A percentile compares a stretch with the other conserved stretches of the same genome.
These are phyloP conservation scores for Calliopsis andreniformis DNA, from an alignment of 1,140 invertebrate genomes.

Conservation along the genomic window DNA sequence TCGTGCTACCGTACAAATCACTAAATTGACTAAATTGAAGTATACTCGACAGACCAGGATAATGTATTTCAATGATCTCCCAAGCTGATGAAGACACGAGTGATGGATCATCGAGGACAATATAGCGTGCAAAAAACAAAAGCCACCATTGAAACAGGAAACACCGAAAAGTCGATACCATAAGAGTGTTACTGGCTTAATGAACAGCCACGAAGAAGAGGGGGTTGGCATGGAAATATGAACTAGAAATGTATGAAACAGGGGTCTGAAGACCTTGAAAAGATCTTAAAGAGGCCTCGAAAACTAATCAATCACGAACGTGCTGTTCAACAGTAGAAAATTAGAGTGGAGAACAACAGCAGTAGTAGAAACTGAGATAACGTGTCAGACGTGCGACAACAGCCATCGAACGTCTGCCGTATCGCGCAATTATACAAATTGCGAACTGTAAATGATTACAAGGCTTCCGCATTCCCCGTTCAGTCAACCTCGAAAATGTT, in stretches of 20 bases:
- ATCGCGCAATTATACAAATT: conserved; percentile 47
- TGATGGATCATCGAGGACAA: background rate
- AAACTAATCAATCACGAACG: conserved; percentile 50
- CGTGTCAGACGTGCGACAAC: background rate
- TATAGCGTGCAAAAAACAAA: background rate
- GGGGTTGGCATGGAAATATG: conserved; percentile 4
- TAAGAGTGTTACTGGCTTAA: conserved; percentile 22
- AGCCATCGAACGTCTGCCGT: conserved; percentile 15
- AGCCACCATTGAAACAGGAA: conserved; percentile 17
- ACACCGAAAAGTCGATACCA: conserved; percentile 37
- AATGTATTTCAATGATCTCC: conserved; percentile 17
- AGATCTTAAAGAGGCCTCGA: conserved; percentile 61
- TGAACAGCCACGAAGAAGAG: background rate
- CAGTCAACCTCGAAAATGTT: background rate
- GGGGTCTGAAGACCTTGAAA: too few species aligned
- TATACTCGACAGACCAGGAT: background rate
- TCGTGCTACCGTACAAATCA: too few species aligned
- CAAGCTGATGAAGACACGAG: background rate
- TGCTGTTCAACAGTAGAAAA: conserved; percentile 42
- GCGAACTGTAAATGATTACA: conserved; percentile 4
- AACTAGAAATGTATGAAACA: conserved; percentile 13
- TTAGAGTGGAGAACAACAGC: conserved; percentile 40
- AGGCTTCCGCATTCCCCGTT: background rate
- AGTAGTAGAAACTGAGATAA: conserved; percentile 15
- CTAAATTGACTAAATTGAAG: background rate